Evolutionary conservation across 2,888 invertebrate species (phyloP), one percentile per base, ranked within the genome.

Genomic region (Bibio marci): DNA sequence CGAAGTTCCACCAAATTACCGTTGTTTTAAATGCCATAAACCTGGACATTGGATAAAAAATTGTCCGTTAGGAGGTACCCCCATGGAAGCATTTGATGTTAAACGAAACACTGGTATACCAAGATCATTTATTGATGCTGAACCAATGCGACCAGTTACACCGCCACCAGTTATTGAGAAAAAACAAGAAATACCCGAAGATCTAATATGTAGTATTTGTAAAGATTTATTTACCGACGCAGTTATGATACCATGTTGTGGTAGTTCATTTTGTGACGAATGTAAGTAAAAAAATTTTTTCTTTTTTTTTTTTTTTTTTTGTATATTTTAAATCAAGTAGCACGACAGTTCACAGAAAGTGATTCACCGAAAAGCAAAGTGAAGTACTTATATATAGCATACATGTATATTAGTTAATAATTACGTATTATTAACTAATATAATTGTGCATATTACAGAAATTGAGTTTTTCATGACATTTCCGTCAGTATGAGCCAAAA

Each of bases 91-190:
- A 8, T 22, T 6, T 22, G 86, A 88, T 56, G 77, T 91, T 43
- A 90, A 90, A 54, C 76, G 94, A 52, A 92, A 90, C 54, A 95
- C 97, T 27, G 98, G 98, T 30, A 98, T 98, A 52, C 98, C 98
- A 7, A 71, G 85, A 48, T 92, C 91, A 65, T 94, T 94, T 67
- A 83, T 92, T 79, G 83, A 87, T 42, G 79, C 31, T 6, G 41
- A 42, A 31, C 27, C 42, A 27, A 8, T 35, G 3, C 19, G 37
- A 41, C 46, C 41, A 35, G 66, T 65, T 22, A 64, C 67, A 40
- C 67, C 68, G 34, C 66, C 69, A 37, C 64, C 67, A 17, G 33
- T 40, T 7, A 19, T 47, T 3, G 57, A 55, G 32, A 53, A 55
- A 38, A 74, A 71, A 47, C 70, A 80, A 10, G 76, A 80, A 50